Conservation (phyloP, 1,140 invertebrate species). For the Luehdorfia chinensis region DNA sequence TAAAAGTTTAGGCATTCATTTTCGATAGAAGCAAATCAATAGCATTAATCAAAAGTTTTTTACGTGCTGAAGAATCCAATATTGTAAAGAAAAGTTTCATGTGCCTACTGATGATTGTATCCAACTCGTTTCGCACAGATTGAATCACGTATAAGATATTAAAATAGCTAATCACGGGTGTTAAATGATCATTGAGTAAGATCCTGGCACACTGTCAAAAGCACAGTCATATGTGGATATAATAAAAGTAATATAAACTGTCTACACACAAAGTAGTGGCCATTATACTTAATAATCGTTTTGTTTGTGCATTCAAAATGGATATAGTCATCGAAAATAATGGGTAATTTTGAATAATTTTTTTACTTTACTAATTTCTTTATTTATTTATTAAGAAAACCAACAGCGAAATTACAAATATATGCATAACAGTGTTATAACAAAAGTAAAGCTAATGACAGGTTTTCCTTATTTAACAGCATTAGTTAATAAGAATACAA, state of each 20-base stretch:
- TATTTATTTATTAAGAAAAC: too few species aligned
- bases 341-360: constrained; percentile 8
- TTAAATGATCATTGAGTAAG: constrained; percentile 7
- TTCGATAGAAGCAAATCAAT: not conserved
- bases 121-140: too few species aligned
- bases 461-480: too few species aligned
- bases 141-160: too few species aligned
- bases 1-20: not conserved
- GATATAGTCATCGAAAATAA: constrained; percentile 10
- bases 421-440: too few species aligned
- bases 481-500: too few species aligned
- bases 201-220: constrained; percentile 1
- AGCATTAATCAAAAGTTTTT: too few species aligned
- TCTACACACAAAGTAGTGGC: not conserved
- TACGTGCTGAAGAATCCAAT: not conserved
- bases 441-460: too few species aligned
- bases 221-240: not conserved
- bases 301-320: not conserved
- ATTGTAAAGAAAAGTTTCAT: too few species aligned
- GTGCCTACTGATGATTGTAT: too few species aligned
- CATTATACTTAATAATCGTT: constrained; percentile 1
- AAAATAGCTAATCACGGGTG: constrained; percentile 4
- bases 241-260: not conserved
- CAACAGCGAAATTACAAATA: too few species aligned
- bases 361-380: constrained; percentile 1